Conservation (phyloP, 2,888 invertebrate genomes). For the Caenorhabditis panamensis region DNA sequence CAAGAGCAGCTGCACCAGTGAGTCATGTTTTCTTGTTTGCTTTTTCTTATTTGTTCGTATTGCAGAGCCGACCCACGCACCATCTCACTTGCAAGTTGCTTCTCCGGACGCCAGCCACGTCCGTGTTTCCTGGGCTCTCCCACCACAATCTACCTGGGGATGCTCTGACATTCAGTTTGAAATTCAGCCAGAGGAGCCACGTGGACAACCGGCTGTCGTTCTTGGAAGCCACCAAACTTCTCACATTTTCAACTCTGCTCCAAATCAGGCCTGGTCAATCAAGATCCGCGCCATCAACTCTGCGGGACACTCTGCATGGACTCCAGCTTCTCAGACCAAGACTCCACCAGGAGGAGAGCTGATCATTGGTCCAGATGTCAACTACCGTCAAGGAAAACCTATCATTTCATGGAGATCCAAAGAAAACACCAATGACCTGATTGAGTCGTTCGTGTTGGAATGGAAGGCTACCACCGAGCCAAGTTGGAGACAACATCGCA, state of each 20-base stretch:
- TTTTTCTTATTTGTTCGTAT: not conserved
- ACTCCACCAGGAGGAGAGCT: constrained; percentile 78
- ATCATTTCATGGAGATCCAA: constrained; percentile 78
- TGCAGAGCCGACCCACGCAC: constrained; percentile 79
- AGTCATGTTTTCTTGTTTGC: constrained; percentile 2
- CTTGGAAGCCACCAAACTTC: constrained; percentile 75
- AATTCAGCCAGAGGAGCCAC: constrained; percentile 77
- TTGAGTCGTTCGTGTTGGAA: constrained; percentile 78
- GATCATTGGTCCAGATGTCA: constrained; percentile 79
- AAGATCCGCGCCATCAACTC: constrained; percentile 77
- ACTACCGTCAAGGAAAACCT: constrained; percentile 75
- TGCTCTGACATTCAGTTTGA: constrained; percentile 77
- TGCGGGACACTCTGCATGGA: constrained; percentile 80
- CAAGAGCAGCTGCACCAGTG: constrained; percentile 72
- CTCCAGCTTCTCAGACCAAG: constrained; percentile 71
- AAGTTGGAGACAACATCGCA: constrained; percentile 77
- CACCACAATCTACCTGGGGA: constrained; percentile 74
- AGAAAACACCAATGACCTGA: constrained; percentile 76
- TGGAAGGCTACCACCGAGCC: constrained; percentile 74
- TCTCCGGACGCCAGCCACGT: constrained; percentile 78
- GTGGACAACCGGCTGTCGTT: constrained; percentile 69
- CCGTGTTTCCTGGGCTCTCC: constrained; percentile 73
- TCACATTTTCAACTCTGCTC: constrained; percentile 78
- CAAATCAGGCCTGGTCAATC: constrained; percentile 79
- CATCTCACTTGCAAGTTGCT: constrained; percentile 75